phyloP scores from a whole-genome alignment of 2,797 vertebrate genomes.

The Haliaeetus vocifer region DNA sequence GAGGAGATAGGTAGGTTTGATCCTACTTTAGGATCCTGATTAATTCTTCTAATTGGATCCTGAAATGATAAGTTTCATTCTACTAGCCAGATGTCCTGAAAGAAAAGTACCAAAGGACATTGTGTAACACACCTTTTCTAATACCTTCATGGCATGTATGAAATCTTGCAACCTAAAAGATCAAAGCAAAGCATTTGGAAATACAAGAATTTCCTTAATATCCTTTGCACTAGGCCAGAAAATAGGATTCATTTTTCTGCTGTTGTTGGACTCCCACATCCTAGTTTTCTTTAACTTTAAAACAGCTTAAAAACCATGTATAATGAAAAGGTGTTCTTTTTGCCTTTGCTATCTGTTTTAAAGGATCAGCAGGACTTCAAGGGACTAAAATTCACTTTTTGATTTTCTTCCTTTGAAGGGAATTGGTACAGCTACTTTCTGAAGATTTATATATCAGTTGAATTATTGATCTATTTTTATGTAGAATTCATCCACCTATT shows the following conservation, averaged over 20 bases:
- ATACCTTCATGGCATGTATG: not conserved
- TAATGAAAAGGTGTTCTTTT: conserved; percentile 59
- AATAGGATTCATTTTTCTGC: conserved; percentile 27
- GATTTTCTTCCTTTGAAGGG: conserved; percentile 47
- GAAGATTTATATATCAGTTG: conserved; percentile 31
- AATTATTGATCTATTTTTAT: conserved; percentile 60
- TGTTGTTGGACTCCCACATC: conserved; percentile 31
- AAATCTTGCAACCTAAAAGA: conserved; percentile 16
- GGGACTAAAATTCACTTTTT: conserved; percentile 51
- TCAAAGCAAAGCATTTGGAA: conserved; percentile 44
- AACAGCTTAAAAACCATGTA: conserved; percentile 1
- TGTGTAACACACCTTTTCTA: not conserved
- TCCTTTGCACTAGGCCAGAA: conserved; percentile 11
- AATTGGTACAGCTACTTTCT: conserved; percentile 33
- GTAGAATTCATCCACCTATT: conserved; percentile 13
- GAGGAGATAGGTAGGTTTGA: conserved; percentile 1
- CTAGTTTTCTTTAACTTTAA: conserved; percentile 44
- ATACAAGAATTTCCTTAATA: conserved; percentile 23
- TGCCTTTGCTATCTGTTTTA: conserved; percentile 45
- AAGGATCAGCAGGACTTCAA: conserved; percentile 59
- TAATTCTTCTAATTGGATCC: conserved; percentile 31
- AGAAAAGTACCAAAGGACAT: not conserved
- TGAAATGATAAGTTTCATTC: not conserved
- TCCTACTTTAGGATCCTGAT: not conserved
- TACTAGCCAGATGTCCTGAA: not conserved